Base-by-base conservation (phyloP, 2,888 invertebrate species). In the Nephrocerus scutellatus region DNA sequence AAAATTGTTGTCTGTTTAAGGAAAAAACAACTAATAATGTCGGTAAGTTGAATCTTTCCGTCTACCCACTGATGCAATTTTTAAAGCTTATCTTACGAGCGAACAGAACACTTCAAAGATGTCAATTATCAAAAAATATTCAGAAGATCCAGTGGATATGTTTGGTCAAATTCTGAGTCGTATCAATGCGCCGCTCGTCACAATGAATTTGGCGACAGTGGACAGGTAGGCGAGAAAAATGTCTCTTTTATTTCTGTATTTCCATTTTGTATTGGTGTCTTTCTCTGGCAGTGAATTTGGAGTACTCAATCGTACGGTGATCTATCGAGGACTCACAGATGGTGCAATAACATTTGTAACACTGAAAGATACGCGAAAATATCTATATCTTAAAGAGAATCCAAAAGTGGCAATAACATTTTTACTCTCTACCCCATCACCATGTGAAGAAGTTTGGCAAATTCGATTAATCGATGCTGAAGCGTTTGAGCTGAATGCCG, bases 121-220 rank as follows among this genome's bases (percentile, higher is more conserved):
- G 20, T 40, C 56, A 0, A 47, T 41, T 19, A 66, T 64, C 31
- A 36, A 24, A 4, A 36, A 50, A 21, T 29, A 44, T 26, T 54
- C 60, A 3, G 7, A 35, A 8, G 43, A 57, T 20, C 65, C 65
- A 1, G 43, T 56, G 2, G 36, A 48, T 20, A 43, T 66, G 19
- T 57, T 66, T 20, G 43, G 56, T 22, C 33, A 45, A 3, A 26
- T 64, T 7, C n/a, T 62, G 10, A 29, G 46, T 4, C 44, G 46
- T 6, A 9, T 37, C 6, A 32, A 49, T 1, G 25, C 23, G 6
- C 21, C 31, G 4, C 18, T 38, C 5, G n/a, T 51, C 5, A 40
- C 53, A 3, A 60, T 66, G 60, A 60, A 60, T 46, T 36, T 66
- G 37, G 66, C 65, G 8, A 62, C 66, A 12, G 10, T 59, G 12